Evolutionary conservation across 1,140 invertebrate genomes (phyloP).

Genomic region (Tetramorium simillimum): DNA sequence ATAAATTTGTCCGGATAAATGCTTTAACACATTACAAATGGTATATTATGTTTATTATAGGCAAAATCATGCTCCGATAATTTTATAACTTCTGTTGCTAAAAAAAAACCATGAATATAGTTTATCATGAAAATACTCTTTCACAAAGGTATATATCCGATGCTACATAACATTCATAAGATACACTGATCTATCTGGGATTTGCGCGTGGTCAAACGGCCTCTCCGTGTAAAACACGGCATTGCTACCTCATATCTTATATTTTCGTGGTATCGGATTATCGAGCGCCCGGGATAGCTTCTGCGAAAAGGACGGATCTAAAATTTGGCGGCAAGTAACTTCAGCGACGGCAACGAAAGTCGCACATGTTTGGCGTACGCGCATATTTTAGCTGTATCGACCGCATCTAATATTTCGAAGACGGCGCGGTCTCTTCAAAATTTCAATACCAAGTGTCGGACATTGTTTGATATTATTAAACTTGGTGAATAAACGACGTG

Average conservation of each 20-base stretch:
- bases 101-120: neutral
- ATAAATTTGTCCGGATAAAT: constrained; percentile 17
- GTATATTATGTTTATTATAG: neutral
- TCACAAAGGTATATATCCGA: neutral
- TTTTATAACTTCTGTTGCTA: neutral
- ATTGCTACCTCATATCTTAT: neutral
- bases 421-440: constrained; percentile 1
- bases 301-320: neutral
- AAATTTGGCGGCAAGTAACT: neutral
- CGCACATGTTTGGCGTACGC: neutral
- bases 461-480: constrained; percentile 30
- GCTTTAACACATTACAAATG: constrained; percentile 15
- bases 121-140: neutral
- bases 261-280: neutral
- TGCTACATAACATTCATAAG: neutral
- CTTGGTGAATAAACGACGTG: constrained; percentile 35
- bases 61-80: neutral
- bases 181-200: neutral
- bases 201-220: neutral
- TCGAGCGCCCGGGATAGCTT: neutral
- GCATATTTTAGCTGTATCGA: neutral
- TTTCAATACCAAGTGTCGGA: neutral
- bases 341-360: neutral
- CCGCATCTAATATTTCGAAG: neutral
- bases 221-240: neutral